Percentiles rank a stretch among this genome's conserved stretches.
phyloP scores from a whole-genome alignment of 2,113 vertebrate genomes.

The Scopus umbretta region DNA sequence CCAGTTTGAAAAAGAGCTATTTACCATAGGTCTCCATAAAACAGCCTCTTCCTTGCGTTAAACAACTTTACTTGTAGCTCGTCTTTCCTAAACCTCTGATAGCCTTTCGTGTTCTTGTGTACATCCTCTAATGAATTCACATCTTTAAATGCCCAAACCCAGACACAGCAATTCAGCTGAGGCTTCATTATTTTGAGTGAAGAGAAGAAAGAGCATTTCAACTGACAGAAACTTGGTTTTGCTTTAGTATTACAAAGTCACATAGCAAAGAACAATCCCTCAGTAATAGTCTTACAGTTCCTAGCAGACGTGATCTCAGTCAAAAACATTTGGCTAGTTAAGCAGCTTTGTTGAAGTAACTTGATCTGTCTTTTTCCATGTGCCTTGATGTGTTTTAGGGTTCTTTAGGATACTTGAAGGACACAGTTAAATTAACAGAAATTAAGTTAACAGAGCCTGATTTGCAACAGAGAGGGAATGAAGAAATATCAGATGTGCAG shows the following conservation, averaged over 20 bases:
- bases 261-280: neutral
- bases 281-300: neutral
- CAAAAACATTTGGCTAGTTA: neutral
- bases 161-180: neutral
- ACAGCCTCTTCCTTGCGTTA: neutral
- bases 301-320: neutral
- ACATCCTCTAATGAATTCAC: neutral
- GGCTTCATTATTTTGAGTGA: neutral
- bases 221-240: neutral
- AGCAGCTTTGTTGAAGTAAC: neutral
- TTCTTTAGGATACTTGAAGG: neutral
- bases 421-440: constrained; percentile 20
- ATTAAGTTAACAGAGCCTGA: neutral
- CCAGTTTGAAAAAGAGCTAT: too few relatives aligned
- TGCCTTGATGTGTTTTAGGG: neutral
- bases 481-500: constrained; percentile 19
- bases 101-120: neutral
- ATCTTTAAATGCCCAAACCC: neutral
- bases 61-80: neutral
- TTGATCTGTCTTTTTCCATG: neutral
- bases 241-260: neutral
- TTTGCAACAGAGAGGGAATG: neutral
- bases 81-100: neutral
- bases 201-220: neutral
- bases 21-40: neutral